Evolutionary conservation across 2,888 invertebrate species (phyloP).

Genomic region (Plebejus anna): DNA sequence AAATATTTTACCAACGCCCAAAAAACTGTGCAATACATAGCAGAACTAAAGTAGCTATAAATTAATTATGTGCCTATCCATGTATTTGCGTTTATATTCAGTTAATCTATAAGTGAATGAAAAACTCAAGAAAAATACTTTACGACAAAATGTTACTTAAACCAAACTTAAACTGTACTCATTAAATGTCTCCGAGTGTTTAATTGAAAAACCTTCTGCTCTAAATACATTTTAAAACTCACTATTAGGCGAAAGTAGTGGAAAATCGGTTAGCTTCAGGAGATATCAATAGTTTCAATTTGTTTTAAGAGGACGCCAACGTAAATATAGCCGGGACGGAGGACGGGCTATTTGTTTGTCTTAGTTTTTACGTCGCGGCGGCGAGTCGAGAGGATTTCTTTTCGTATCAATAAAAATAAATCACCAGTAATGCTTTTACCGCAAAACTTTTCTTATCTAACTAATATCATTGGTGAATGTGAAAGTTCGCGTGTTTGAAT

Average conservation of each 20-base stretch:
- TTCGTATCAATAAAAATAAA: slow-evolving; percentile 19
- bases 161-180: too few species aligned
- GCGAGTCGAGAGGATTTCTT: slow-evolving; percentile 20
- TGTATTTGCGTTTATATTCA: too few species aligned
- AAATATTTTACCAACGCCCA: too few species aligned
- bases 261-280: background rate
- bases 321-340: slow-evolving; percentile 9
- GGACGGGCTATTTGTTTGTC: slow-evolving; percentile 26
- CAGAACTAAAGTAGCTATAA: too few species aligned
- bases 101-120: too few species aligned
- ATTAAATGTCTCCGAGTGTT: too few species aligned
- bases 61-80: too few species aligned
- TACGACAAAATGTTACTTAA: too few species aligned
- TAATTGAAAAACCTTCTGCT: background rate
- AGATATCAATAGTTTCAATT: slow-evolving; percentile 24
- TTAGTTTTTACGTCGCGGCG: slow-evolving; percentile 16
- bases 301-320: slow-evolving; percentile 20
- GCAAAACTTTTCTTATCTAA: slow-evolving; percentile 6
- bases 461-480: background rate
- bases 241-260: background rate
- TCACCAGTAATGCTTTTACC: slow-evolving; percentile 10
- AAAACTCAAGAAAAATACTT: too few species aligned
- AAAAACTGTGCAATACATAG: too few species aligned
- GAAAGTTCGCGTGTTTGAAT: background rate
- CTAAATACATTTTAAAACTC: background rate